Percentiles rank a stretch among this genome's conserved stretches.
Evolutionary conservation across 35 echinoderm and acorn worm species (phyloP).

Genomic region (Antedon bifida): DNA sequence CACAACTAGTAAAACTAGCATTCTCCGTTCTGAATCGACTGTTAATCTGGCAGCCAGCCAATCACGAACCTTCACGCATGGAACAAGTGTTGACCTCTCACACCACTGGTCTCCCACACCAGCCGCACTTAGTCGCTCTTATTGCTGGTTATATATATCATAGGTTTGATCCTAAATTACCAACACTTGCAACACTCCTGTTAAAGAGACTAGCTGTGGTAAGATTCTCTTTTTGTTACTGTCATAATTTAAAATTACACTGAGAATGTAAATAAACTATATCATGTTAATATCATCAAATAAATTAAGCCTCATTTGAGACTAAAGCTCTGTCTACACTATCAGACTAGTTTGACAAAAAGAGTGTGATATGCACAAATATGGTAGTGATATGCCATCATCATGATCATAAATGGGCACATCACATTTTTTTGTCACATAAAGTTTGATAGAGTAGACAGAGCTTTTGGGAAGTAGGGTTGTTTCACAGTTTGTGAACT

Average conservation of each 20-base stretch:
- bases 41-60: slow-evolving; percentile 48
- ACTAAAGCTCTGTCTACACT: too few species aligned
- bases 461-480: too few species aligned
- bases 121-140: slow-evolving; percentile 64
- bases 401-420: too few species aligned
- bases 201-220: slow-evolving; percentile 72
- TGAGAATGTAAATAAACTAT: too few species aligned
- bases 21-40: slow-evolving; percentile 86
- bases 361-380: too few species aligned
- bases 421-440: too few species aligned
- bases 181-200: slow-evolving; percentile 69
- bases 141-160: slow-evolving; percentile 92
- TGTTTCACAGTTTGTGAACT: too few species aligned
- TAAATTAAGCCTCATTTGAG: too few species aligned
- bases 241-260: neutral
- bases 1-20: slow-evolving; percentile 73
- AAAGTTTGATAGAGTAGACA: too few species aligned
- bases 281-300: neutral
- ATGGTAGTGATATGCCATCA: too few species aligned
- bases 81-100: slow-evolving; percentile 71
- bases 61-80: slow-evolving; percentile 46
- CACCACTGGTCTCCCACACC: slow-evolving; percentile 70
- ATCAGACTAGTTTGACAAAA: too few species aligned
- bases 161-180: slow-evolving; percentile 58
- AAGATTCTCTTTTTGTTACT: slow-evolving; percentile 6